Evolutionary conservation across 1,140 invertebrate genomes (phyloP).

Genomic region (Uloborus diversus): DNA sequence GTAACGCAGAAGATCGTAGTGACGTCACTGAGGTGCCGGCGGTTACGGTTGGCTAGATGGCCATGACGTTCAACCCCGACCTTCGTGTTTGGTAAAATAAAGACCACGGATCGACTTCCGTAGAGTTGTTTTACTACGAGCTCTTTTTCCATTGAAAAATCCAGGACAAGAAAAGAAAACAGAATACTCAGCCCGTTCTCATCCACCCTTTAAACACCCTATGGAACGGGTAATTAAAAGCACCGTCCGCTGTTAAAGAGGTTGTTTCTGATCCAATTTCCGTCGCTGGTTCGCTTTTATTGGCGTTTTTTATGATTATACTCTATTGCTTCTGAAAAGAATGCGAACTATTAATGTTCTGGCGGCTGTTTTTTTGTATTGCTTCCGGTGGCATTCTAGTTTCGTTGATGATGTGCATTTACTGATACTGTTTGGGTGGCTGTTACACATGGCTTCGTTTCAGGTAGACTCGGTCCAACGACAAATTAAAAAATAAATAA

Average conservation of each 20-base stretch:
- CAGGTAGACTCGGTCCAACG: too few species aligned
- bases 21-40: constrained; percentile 50
- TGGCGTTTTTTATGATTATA: neutral
- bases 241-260: neutral
- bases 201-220: constrained; percentile 6
- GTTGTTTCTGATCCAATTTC: neutral
- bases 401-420: too few species aligned
- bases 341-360: neutral
- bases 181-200: neutral
- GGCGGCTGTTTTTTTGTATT: neutral
- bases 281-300: neutral
- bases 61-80: constrained; percentile 53
- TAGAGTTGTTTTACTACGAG: constrained; percentile 16
- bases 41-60: constrained; percentile 51
- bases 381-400: neutral
- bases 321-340: neutral
- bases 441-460: too few species aligned
- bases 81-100: constrained; percentile 28
- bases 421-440: too few species aligned
- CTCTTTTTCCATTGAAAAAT: constrained; percentile 10
- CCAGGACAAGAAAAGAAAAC: constrained; percentile 12
- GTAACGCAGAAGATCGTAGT: constrained; percentile 28
- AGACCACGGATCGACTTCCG: constrained; percentile 12
- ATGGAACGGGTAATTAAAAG: constrained; percentile 10
- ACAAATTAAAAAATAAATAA: too few species aligned